A percentile compares a stretch with the other conserved stretches of the same genome.
Evolutionary conservation across 2,797 vertebrate species (phyloP).

Genomic region (Limosa lapponica): DNA sequence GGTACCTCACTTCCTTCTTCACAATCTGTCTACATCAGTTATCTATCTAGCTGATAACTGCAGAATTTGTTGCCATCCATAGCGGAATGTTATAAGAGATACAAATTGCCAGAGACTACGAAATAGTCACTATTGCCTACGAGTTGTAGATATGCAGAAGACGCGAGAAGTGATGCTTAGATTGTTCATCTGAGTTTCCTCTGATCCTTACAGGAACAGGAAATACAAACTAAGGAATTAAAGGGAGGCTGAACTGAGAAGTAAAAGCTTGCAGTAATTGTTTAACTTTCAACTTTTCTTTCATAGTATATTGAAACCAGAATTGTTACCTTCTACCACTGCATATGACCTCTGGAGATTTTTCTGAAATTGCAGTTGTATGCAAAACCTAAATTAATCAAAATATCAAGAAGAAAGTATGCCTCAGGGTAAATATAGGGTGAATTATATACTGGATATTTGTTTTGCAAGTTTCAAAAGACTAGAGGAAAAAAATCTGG

Average conservation of each 20-base stretch:
- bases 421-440: not conserved
- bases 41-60: not conserved
- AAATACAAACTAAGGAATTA: not conserved
- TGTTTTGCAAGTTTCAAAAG: not conserved
- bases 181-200: not conserved
- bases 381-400: not conserved
- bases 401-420: not conserved
- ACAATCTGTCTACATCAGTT: not conserved
- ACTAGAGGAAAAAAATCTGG: not conserved
- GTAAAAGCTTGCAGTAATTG: not conserved
- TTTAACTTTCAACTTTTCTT: not conserved
- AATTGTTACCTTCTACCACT: not conserved
- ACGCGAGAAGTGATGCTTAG: not conserved
- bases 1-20: not conserved
- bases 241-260: not conserved
- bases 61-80: not conserved
- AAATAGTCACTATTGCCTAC: not conserved
- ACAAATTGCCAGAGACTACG: not conserved
- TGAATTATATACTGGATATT: not conserved
- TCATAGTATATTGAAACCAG: not conserved
- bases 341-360: not conserved
- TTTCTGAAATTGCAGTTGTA: not conserved
- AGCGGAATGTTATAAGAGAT: not conserved
- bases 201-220: not conserved
- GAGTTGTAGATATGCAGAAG: not conserved